phyloP scores from a whole-genome alignment of 2,888 invertebrate genomes.

The Amblyjoppa proteus region DNA sequence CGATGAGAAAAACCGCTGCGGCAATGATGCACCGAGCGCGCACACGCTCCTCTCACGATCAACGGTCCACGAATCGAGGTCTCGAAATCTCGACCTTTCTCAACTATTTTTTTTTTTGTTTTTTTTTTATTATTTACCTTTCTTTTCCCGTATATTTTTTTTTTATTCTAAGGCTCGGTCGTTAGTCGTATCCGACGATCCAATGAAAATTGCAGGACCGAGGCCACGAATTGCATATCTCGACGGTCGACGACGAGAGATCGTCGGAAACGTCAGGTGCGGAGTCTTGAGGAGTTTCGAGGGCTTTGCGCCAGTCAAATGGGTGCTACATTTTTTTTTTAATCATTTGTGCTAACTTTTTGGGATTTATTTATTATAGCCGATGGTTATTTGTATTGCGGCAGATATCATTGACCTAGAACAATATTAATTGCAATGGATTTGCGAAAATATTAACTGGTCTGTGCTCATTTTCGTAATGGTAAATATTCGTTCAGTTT shows the following conservation, averaged over 20 bases:
- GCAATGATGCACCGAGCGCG: constrained; percentile 57
- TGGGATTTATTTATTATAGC: too few species aligned
- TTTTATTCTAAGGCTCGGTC: constrained; percentile 16
- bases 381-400: too few species aligned
- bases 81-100: constrained; percentile 64
- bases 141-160: background rate
- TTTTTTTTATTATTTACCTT: background rate
- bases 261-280: constrained; percentile 23
- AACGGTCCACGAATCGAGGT: constrained; percentile 56
- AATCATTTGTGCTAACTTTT: too few species aligned
- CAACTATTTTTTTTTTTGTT: background rate
- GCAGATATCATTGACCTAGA: too few species aligned
- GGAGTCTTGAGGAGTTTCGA: background rate
- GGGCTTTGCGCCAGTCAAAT: too few species aligned
- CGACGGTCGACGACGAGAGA: constrained; percentile 15
- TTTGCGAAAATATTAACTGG: too few species aligned
- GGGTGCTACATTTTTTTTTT: too few species aligned
- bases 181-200: constrained; percentile 27
- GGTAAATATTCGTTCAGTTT: too few species aligned
- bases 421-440: too few species aligned
- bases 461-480: too few species aligned
- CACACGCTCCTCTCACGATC: constrained; percentile 54
- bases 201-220: constrained; percentile 61
- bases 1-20: constrained; percentile 62
- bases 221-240: constrained; percentile 48